Base-by-base conservation (phyloP, 2,888 invertebrate species). In the Linnaemya tessellans region DNA sequence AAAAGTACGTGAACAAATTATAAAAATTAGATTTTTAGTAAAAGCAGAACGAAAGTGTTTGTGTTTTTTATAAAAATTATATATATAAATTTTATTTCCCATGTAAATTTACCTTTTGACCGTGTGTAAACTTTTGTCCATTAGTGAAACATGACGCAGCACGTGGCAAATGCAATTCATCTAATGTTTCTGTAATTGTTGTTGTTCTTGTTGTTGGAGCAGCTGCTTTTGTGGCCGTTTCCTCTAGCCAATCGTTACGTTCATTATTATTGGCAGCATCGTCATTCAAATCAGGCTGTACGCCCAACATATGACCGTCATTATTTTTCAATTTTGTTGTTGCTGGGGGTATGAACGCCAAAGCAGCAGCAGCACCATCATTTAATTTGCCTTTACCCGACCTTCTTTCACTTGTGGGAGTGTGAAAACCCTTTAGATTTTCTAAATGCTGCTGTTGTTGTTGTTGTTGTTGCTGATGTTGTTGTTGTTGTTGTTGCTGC, bases 51-150 rank as follows among this genome's bases (percentile, higher is more conserved):
- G n/a, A n/a, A n/a, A n/a, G 11, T 15, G 18, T 49, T 30, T 30
- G 30, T 30, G 2, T 1, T 56, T 25, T 56, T 15, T 7, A 56
- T 13, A 56, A 15, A 30, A 30, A 56, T 38, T 30, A 30, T 30
- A 11, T 51, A 70, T 22, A 9, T 10, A 41, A 7, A 35, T 35
- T 35, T 30, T 58, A 46, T 22, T 60, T 49, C 15, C 4, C 13
- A 49, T 58, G 35, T 51, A n/a, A 20, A 54, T 54, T 70, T 90
- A 92, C 92, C 92, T 92, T 93, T 89, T 92, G 92, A 84, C 92
- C 92, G 85, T 92, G 92, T 87, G 92, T 92, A 84, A 92, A 92
- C 87, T 90, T 92, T 81, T 90, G 90, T 62, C 91, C 90, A 87
- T 90, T 90, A 82, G 90, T 90, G 84, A 90, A 90, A 86, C 93